phyloP scores from a whole-genome alignment of 1,140 invertebrate species.

The Solenopsis invicta region DNA sequence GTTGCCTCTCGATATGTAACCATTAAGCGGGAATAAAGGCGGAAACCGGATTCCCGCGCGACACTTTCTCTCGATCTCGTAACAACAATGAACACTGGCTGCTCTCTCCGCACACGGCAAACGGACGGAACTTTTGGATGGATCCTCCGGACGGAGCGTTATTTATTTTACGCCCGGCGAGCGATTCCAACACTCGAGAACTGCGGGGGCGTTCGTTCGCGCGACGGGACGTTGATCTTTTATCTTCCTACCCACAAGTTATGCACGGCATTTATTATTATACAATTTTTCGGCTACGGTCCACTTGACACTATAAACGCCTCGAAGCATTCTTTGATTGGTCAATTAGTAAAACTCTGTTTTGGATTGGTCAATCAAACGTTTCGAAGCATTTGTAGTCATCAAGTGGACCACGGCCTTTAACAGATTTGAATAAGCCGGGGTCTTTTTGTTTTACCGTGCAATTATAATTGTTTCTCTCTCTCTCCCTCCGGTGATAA shows the following conservation, averaged over 20 bases:
- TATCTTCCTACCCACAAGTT: conserved; percentile 10
- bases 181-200: conserved; percentile 20
- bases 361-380: too few relatives aligned
- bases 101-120: neutral
- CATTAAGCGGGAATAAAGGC: conserved; percentile 45
- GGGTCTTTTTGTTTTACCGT: neutral
- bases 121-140: conserved; percentile 42
- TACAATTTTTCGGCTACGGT: too few relatives aligned
- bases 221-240: conserved; percentile 11
- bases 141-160: conserved; percentile 16
- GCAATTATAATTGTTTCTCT: neutral
- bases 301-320: too few relatives aligned
- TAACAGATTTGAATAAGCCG: neutral
- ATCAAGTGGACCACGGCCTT: neutral
- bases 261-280: conserved; percentile 12
- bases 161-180: conserved; percentile 63
- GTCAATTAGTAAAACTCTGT: too few relatives aligned
- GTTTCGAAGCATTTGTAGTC: too few relatives aligned
- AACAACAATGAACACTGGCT: neutral
- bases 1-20: conserved; percentile 40
- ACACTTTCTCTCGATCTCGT: conserved; percentile 6
- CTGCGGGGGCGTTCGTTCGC: conserved; percentile 33
- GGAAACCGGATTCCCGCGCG: conserved; percentile 47
- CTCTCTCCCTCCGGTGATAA: too few relatives aligned
- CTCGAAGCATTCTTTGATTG: too few relatives aligned